These are phyloP conservation scores for Microctenopoma lineatum DNA, from an alignment of 2,797 vertebrate genomes.

Conservation along the genomic window DNA sequence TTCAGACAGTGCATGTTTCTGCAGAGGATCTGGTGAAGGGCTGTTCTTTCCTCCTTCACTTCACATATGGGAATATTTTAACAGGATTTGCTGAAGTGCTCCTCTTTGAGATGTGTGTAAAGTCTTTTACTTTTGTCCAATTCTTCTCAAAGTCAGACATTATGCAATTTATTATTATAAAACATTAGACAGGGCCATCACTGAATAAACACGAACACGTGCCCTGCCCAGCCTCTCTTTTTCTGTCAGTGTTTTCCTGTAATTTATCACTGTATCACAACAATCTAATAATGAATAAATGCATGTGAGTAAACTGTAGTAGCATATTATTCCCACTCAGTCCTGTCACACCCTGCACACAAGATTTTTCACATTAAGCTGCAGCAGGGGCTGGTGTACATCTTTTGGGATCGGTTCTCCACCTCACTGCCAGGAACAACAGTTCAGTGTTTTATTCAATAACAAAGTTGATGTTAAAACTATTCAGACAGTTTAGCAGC, in stretches of 20 bases:
- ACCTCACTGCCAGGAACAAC: slow-evolving; percentile 35
- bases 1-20: slow-evolving; percentile 11
- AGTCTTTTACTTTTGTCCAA: slow-evolving; percentile 28
- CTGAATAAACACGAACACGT: slow-evolving; percentile 14
- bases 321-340: slow-evolving; percentile 25
- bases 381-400: slow-evolving; percentile 1
- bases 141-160: slow-evolving; percentile 27
- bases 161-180: slow-evolving; percentile 38
- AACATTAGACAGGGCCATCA: slow-evolving; percentile 14
- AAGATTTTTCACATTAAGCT: slow-evolving; percentile 21
- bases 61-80: slow-evolving; percentile 38
- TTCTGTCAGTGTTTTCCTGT: neutral
- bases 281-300: slow-evolving; percentile 10
- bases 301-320: slow-evolving; percentile 13
- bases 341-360: slow-evolving; percentile 9
- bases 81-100: slow-evolving; percentile 39
- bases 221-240: neutral
- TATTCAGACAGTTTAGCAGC: slow-evolving; percentile 31
- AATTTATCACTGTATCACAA: slow-evolving; percentile 15
- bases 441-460: slow-evolving; percentile 32
- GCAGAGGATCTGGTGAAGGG: neutral
- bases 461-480: slow-evolving; percentile 30
- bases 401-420: slow-evolving; percentile 12
- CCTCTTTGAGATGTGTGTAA: slow-evolving; percentile 11
- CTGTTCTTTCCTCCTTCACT: slow-evolving; percentile 9